Conservation (phyloP, 2,113 vertebrate genomes). For the Tychaedon coryphoeus region DNA sequence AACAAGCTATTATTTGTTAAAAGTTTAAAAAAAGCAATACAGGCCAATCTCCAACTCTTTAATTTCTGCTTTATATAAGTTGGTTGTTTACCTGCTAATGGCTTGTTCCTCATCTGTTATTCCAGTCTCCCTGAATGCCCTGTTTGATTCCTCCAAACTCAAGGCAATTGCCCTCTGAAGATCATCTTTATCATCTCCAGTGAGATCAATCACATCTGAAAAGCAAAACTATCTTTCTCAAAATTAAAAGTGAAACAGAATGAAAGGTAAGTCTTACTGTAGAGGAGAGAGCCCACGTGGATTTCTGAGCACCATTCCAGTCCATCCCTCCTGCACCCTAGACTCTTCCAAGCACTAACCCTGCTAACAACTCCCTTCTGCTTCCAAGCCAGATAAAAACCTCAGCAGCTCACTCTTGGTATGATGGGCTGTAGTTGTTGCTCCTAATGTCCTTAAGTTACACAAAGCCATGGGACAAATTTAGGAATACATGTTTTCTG, state of each 20-base stretch:
- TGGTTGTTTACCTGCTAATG: conserved; percentile 90
- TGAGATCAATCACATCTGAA: conserved; percentile 98
- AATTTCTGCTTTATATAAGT: conserved; percentile 61
- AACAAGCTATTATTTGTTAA: conserved; percentile 36
- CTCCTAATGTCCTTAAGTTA: not conserved
- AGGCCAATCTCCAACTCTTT: conserved; percentile 53
- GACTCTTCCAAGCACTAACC: not conserved
- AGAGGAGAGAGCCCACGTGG: conserved; percentile 15
- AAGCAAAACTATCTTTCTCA: conserved; percentile 75
- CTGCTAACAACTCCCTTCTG: not conserved
- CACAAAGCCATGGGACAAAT: not conserved
- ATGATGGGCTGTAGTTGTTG: not conserved
- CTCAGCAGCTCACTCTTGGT: not conserved
- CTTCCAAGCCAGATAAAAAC: not conserved
- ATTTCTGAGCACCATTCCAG: conserved; percentile 11
- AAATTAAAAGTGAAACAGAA: conserved; percentile 74
- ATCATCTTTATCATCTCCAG: conserved; percentile 99
- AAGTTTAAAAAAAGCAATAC: conserved; percentile 57
- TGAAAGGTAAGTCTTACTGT: conserved; percentile 55
- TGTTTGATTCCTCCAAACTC: conserved; percentile 96
- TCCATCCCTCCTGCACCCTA: conserved; percentile 13
- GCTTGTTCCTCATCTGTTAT: conserved; percentile 99
- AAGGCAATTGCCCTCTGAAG: conserved; percentile 98
- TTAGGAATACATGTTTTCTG: not conserved
- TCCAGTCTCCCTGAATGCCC: conserved; percentile 96